phyloP scores from a whole-genome alignment of 1,140 invertebrate genomes.

The Thaumatotibia leucotreta region DNA sequence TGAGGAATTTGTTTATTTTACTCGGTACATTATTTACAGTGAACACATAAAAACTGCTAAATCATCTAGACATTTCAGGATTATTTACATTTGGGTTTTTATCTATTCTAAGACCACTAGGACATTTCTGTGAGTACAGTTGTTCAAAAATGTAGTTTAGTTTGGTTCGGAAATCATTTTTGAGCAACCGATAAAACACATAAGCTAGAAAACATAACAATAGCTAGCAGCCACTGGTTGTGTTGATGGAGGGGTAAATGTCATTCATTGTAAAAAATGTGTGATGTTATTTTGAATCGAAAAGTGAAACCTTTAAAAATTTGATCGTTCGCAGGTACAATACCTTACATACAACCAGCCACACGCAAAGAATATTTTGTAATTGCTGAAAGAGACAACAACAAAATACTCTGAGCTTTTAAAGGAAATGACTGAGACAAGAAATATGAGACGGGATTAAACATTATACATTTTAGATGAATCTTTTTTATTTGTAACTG shows the following conservation, averaged over 20 bases:
- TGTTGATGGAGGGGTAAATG: slow-evolving; percentile 49
- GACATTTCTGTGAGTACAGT: slow-evolving; percentile 1
- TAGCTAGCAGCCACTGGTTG: slow-evolving; percentile 41
- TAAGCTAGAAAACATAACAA: slow-evolving; percentile 38
- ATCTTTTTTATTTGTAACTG: background rate
- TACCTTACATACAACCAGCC: slow-evolving; percentile 89
- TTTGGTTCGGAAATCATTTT: slow-evolving; percentile 29
- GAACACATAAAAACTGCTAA: slow-evolving; percentile 22
- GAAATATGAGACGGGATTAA: background rate
- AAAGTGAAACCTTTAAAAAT: slow-evolving; percentile 64
- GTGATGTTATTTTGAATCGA: slow-evolving; percentile 63
- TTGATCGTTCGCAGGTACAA: slow-evolving; percentile 65
- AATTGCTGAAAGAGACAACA: slow-evolving; percentile 82
- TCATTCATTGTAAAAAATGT: slow-evolving; percentile 66
- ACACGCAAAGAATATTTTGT: slow-evolving; percentile 87
- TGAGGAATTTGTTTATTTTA: background rate
- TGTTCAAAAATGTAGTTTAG: slow-evolving; percentile 26
- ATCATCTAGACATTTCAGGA: slow-evolving; percentile 16
- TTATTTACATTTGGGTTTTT: slow-evolving; percentile 21
- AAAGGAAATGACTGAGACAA: slow-evolving; percentile 15
- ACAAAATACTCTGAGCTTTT: slow-evolving; percentile 69
- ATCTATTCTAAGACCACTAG: slow-evolving; percentile 22
- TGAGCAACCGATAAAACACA: slow-evolving; percentile 21
- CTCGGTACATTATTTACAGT: slow-evolving; percentile 14
- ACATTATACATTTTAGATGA: background rate